These are phyloP conservation scores for Seira sanloemensis DNA, from an alignment of 2,888 invertebrate species.

Conservation along the genomic window DNA sequence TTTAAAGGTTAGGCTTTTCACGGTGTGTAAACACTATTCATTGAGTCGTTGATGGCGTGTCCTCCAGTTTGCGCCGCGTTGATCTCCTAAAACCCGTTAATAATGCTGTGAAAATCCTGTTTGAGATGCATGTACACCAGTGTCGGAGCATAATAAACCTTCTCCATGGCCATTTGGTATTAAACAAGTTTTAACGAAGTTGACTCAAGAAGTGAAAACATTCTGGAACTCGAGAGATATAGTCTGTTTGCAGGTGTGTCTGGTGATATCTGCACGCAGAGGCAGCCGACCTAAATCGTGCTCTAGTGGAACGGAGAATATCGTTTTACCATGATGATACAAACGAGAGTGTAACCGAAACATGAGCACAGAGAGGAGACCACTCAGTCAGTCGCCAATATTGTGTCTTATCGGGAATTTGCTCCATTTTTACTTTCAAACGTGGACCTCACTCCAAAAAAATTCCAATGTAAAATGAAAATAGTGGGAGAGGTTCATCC, in stretches of 20 bases:
- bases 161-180: not conserved
- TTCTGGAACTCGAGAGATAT: not conserved
- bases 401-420: no score
- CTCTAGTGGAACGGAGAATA: no score
- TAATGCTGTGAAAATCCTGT: constrained; percentile 20
- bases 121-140: not conserved
- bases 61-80: not conserved
- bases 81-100: constrained; percentile 33
- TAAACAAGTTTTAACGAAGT: not conserved
- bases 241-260: not conserved
- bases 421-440: no score
- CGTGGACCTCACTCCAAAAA: no score
- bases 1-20: not conserved
- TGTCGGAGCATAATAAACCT: not conserved
- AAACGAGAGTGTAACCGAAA: no score
- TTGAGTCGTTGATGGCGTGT: not conserved
- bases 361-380: no score
- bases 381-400: no score
- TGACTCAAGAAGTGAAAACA: not conserved
- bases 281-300: no score
- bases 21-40: not conserved
- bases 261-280: no score
- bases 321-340: no score
- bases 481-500: no score
- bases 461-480: no score